phyloP scores from a whole-genome alignment of 2,113 vertebrate species.

The Xyrauchen texanus region DNA sequence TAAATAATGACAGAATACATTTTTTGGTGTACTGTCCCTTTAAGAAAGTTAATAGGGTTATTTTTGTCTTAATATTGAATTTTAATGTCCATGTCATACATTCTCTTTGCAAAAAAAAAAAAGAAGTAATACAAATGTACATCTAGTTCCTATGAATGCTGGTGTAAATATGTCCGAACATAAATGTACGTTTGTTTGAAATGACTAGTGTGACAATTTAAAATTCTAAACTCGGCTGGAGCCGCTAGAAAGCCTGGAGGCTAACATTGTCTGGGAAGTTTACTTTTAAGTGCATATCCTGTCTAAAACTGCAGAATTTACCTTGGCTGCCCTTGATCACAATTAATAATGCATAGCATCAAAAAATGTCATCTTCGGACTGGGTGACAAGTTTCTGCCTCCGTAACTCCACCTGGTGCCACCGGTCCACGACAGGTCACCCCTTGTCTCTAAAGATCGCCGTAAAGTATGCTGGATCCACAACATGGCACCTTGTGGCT shows the following conservation, averaged over 20 bases:
- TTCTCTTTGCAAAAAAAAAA: no score
- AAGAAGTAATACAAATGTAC: no score
- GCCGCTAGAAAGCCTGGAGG: constrained; percentile 5
- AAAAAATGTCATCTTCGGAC: constrained; percentile 57
- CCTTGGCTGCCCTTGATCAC: constrained; percentile 65
- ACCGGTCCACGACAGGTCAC: constrained; percentile 50
- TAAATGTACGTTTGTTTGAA: not conserved
- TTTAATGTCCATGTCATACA: no score
- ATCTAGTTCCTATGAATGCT: no score
- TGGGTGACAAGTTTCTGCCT: constrained; percentile 35
- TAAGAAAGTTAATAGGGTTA: no score
- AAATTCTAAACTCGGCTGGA: not conserved
- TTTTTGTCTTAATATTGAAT: no score
- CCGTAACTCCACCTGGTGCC: constrained; percentile 62
- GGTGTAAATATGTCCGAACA: no score
- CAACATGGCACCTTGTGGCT: constrained; percentile 44
- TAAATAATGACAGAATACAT: no score
- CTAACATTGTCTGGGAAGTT: constrained; percentile 10
- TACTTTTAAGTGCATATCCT: not conserved
- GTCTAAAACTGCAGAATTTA: constrained; percentile 47
- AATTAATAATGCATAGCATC: constrained; percentile 75
- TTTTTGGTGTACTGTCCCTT: no score
- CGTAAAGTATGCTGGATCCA: constrained; percentile 42
- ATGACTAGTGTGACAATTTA: not conserved
- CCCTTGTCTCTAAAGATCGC: constrained; percentile 53